These are phyloP conservation scores for Steatornis caripensis DNA, from an alignment of 2,113 vertebrate species.

Conservation along the genomic window DNA sequence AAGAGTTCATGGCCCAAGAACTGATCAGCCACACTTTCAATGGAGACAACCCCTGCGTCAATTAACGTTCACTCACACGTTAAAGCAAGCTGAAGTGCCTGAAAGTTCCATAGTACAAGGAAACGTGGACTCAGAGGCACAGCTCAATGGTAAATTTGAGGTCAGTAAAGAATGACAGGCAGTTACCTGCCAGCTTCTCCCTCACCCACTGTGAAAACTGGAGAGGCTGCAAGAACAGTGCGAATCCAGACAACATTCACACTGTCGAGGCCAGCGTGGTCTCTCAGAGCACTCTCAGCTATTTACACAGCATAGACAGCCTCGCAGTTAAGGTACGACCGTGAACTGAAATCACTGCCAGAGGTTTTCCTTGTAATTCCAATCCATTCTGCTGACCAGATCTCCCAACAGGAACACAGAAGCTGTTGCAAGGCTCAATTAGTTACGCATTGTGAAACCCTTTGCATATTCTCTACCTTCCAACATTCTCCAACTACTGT, in stretches of 20 bases:
- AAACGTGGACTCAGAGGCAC: accelerated
- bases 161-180: background rate
- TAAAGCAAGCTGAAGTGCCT: background rate
- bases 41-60: background rate
- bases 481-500: conserved; percentile 3
- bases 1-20: background rate
- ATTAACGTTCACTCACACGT: background rate
- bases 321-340: background rate
- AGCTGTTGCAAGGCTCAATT: background rate
- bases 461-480: background rate
- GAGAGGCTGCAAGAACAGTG: background rate
- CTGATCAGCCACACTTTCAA: background rate
- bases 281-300: background rate
- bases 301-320: background rate
- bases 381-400: conserved; percentile 6
- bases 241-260: background rate
- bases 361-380: background rate
- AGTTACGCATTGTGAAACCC: background rate
- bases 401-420: background rate
- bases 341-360: background rate
- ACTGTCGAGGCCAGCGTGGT: background rate
- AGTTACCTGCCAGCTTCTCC: background rate
- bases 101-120: background rate
- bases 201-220: background rate
- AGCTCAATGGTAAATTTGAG: background rate